phyloP scores from a whole-genome alignment of 2,888 invertebrate genomes.

The Xestia ashworthii region DNA sequence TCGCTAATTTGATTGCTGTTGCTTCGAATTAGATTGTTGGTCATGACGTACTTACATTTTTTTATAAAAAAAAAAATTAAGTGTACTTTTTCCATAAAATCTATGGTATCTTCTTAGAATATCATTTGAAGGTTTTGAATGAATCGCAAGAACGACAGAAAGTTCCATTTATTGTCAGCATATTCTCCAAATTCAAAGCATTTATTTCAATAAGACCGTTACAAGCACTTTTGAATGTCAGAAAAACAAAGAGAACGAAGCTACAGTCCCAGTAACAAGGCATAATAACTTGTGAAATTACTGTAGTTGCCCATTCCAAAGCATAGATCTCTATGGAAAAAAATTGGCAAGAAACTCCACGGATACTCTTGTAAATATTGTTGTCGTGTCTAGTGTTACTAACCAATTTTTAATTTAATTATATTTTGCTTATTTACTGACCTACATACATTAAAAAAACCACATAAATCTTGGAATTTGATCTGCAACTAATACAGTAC shows the following conservation, averaged over 20 bases:
- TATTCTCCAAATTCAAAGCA: not conserved
- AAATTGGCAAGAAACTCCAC: too few relatives aligned
- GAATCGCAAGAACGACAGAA: not conserved
- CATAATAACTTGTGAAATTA: too few relatives aligned
- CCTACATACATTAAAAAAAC: not conserved
- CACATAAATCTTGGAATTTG: constrained; percentile 35
- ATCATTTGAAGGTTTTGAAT: not conserved
- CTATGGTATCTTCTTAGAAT: not conserved
- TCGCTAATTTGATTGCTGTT: constrained; percentile 53
- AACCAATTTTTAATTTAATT: not conserved
- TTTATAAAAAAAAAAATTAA: not conserved
- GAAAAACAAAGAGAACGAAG: too few relatives aligned
- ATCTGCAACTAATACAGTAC: constrained; percentile 40
- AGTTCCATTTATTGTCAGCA: not conserved
- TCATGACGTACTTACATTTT: not conserved
- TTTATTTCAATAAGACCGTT: too few relatives aligned
- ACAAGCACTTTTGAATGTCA: too few relatives aligned
- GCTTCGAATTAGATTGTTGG: constrained; percentile 20
- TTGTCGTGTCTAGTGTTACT: not conserved
- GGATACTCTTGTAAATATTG: too few relatives aligned
- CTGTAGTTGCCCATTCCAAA: too few relatives aligned
- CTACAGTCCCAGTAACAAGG: too few relatives aligned
- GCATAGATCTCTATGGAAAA: too few relatives aligned
- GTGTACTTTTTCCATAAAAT: not conserved
- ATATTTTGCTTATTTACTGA: too few relatives aligned